Conservation (phyloP, 2,888 invertebrate species). For the Acanthoscelides obtectus region DNA sequence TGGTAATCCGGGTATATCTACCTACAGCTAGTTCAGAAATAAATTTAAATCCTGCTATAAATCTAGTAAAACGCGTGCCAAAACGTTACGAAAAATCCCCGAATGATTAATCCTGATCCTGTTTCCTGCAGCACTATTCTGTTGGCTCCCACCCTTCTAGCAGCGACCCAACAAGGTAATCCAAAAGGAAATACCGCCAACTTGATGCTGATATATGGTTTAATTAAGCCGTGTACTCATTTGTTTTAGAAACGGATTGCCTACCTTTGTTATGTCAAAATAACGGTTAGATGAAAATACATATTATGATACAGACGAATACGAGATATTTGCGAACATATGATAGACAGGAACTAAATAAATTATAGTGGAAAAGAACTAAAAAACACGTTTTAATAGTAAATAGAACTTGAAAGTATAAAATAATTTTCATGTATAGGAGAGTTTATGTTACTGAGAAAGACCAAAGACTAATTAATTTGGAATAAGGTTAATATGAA, state of each 20-base stretch:
- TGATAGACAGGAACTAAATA: no score
- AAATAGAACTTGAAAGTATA: no score
- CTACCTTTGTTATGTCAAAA: neutral
- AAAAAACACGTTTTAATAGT: no score
- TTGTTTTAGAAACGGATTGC: neutral
- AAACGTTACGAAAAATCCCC: neutral
- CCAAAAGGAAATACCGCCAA: conserved; percentile 26
- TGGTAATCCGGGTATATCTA: neutral
- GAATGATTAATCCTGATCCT: neutral
- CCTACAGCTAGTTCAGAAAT: neutral
- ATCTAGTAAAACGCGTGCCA: neutral
- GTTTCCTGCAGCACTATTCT: conserved; percentile 43
- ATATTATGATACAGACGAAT: no score
- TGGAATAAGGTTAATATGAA: no score
- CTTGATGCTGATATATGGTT: neutral
- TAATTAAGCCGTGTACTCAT: neutral
- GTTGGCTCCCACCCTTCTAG: conserved; percentile 40
- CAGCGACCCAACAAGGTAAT: conserved; percentile 45
- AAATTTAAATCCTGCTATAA: neutral
- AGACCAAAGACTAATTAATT: no score
- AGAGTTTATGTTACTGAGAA: no score
- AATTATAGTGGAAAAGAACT: no score
- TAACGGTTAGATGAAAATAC: no score
- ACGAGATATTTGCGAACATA: no score
- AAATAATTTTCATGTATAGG: no score